These are phyloP conservation scores for Ginglymostoma cirratum DNA, from an alignment of 2,113 vertebrate species.

Conservation along the genomic window DNA sequence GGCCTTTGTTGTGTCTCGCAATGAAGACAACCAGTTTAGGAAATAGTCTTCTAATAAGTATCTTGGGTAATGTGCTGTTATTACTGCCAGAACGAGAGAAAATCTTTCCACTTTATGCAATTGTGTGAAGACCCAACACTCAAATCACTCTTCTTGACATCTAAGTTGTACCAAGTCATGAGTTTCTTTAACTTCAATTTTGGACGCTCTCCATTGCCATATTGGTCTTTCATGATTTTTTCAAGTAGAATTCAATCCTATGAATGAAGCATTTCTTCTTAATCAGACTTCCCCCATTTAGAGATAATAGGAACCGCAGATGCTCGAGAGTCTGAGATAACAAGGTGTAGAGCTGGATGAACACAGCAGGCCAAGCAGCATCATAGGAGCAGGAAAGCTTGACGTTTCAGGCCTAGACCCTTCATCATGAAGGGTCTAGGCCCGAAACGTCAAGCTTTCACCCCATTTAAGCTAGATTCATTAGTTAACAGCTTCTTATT, in stretches of 20 bases:
- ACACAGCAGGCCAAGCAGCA: too few species aligned
- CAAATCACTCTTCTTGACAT: too few species aligned
- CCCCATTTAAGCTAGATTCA: background rate
- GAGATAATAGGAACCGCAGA: too few species aligned
- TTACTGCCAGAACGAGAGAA: background rate
- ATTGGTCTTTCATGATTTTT: background rate
- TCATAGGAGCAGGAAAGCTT: too few species aligned
- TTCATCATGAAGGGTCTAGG: too few species aligned
- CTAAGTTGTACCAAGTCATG: background rate
- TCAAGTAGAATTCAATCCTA: background rate
- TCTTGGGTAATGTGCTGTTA: background rate
- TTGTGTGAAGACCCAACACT: background rate
- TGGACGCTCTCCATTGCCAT: background rate
- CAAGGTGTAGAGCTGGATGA: too few species aligned
- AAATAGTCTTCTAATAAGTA: background rate
- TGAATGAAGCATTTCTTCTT: background rate
- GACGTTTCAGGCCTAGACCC: too few species aligned
- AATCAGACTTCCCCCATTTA: too few species aligned
- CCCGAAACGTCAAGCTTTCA: too few species aligned
- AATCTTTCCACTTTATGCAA: background rate
- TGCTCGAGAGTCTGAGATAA: too few species aligned
- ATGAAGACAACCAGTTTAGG: background rate
- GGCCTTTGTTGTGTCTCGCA: background rate
- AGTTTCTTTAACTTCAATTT: background rate
- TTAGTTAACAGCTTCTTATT: background rate